A percentile compares a stretch with the other conserved stretches of the same genome.
These are phyloP conservation scores for Trematocara variabile DNA, from an alignment of 2,113 vertebrate species.

Conservation along the genomic window DNA sequence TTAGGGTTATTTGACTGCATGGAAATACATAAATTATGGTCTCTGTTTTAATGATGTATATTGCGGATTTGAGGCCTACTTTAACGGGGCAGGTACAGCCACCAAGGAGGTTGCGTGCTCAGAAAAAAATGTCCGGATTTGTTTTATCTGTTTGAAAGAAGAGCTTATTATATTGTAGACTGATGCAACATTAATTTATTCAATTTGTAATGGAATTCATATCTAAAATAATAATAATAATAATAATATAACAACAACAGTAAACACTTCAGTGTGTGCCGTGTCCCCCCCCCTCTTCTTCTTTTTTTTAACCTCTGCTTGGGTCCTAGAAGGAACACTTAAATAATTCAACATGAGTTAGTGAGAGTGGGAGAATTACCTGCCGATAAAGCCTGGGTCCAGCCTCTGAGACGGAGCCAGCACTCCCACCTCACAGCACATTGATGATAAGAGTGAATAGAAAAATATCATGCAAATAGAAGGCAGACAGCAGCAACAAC, in stretches of 20 bases:
- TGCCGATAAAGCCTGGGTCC: slow-evolving; percentile 71
- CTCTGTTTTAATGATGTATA: neutral
- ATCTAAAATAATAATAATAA: slow-evolving; percentile 14
- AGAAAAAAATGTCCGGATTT: slow-evolving; percentile 25
- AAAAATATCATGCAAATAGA: slow-evolving; percentile 76
- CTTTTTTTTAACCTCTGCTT: slow-evolving; percentile 14
- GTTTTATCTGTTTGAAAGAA: slow-evolving; percentile 15
- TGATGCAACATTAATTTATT: slow-evolving; percentile 16
- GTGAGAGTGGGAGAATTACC: slow-evolving; percentile 73
- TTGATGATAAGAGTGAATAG: slow-evolving; percentile 71
- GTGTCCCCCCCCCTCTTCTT: neutral
- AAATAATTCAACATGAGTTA: slow-evolving; percentile 75
- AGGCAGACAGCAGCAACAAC: slow-evolving; percentile 73
- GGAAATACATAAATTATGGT: neutral
- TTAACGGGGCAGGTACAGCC: neutral
- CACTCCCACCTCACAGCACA: slow-evolving; percentile 72
- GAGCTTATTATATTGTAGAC: neutral
- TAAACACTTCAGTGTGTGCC: neutral
- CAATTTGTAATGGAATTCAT: slow-evolving; percentile 19
- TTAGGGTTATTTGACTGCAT: neutral
- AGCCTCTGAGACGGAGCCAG: slow-evolving; percentile 71
- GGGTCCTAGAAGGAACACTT: slow-evolving; percentile 62
- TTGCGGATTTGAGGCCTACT: slow-evolving; percentile 15
- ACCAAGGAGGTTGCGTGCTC: slow-evolving; percentile 7
- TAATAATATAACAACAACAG: neutral